These are phyloP conservation scores for Nebria ingens DNA, from an alignment of 1,140 invertebrate species.

Conservation along the genomic window DNA sequence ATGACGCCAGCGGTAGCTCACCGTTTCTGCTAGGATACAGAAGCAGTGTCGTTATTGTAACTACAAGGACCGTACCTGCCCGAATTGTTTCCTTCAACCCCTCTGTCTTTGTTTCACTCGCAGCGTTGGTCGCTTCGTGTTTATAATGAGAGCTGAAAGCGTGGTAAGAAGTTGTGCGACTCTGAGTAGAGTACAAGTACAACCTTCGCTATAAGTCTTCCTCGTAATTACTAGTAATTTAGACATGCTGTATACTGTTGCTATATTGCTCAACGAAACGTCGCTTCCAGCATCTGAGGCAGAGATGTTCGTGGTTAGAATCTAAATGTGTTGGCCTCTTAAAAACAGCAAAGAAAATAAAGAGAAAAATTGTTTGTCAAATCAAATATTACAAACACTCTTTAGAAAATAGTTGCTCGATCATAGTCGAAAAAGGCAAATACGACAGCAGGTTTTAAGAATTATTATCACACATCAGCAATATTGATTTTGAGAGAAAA, in stretches of 20 bases:
- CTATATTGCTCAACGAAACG: background rate
- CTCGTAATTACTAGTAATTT: conserved; percentile 7
- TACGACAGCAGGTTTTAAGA: too few species aligned
- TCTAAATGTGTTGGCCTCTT: background rate
- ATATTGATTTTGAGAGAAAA: too few species aligned
- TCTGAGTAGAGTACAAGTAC: background rate
- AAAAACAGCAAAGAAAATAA: too few species aligned
- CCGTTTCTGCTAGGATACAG: background rate
- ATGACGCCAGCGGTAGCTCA: background rate
- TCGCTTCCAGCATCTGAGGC: background rate
- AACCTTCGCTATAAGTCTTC: background rate
- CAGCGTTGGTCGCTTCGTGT: background rate
- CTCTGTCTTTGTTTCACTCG: too few species aligned
- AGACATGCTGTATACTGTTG: background rate
- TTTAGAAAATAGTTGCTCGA: too few species aligned
- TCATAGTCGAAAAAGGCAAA: too few species aligned
- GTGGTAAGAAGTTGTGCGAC: background rate
- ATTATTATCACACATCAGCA: too few species aligned
- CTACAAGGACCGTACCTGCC: background rate
- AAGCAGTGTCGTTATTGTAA: background rate
- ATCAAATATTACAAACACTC: too few species aligned
- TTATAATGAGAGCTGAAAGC: background rate
- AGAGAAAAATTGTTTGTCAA: too few species aligned
- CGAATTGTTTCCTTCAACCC: background rate
- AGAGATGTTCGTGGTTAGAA: background rate